Percentiles rank a stretch among this genome's conserved stretches.
Evolutionary conservation across 2,797 vertebrate genomes (phyloP).

Genomic region (Cynodonichthys magdalenae): DNA sequence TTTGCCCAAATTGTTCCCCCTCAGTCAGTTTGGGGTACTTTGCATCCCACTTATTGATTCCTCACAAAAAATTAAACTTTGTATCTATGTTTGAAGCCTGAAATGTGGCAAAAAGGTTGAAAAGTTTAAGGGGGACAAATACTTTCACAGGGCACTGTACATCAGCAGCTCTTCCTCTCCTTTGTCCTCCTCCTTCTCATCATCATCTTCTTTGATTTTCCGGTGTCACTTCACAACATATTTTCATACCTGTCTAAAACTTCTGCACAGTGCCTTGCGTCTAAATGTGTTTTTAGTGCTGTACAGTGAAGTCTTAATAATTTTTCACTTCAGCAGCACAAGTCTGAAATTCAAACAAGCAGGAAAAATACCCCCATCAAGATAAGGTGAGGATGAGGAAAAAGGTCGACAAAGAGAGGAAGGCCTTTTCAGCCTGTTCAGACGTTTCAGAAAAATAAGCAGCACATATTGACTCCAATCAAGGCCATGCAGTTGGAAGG

Average conservation of each 20-base stretch:
- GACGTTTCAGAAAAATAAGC: conserved; percentile 34
- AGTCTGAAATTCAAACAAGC: conserved; percentile 45
- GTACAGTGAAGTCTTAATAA: conserved; percentile 7
- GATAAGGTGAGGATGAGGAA: conserved; percentile 32
- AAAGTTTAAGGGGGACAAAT: too few species aligned
- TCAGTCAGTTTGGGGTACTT: too few species aligned
- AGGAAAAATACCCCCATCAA: conserved; percentile 59
- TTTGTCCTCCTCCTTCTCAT: too few species aligned
- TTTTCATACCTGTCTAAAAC: neutral
- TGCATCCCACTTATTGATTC: too few species aligned
- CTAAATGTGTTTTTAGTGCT: conserved; percentile 13
- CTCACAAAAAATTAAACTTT: too few species aligned
- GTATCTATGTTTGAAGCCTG: too few species aligned
- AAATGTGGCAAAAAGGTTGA: too few species aligned
- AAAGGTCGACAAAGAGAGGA: conserved; percentile 54
- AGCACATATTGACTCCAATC: conserved; percentile 56
- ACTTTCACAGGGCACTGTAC: too few species aligned
- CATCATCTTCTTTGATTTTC: too few species aligned
- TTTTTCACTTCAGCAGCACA: conserved; percentile 9
- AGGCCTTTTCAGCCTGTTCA: conserved; percentile 46
- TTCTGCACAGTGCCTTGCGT: neutral
- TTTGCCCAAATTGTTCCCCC: too few species aligned
- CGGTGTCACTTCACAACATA: neutral
- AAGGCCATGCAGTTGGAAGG: conserved; percentile 23
- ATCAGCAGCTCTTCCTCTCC: too few species aligned